Conservation (phyloP, 2,888 invertebrate species). For the Timema podura region DNA sequence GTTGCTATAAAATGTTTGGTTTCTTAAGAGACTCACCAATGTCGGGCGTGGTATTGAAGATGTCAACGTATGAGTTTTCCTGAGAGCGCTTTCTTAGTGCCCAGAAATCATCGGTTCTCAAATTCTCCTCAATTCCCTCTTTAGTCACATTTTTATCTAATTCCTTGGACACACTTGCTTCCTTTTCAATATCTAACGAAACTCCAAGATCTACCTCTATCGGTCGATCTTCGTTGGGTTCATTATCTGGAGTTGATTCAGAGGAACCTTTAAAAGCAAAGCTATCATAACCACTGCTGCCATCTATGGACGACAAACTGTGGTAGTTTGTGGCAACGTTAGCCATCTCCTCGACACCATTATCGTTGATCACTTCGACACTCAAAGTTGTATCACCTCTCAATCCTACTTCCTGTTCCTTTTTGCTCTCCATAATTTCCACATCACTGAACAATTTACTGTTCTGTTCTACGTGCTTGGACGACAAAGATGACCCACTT, state of each 20-base stretch:
- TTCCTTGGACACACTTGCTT: conserved; percentile 14
- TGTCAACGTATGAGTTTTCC: conserved; percentile 35
- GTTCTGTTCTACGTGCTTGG: no score
- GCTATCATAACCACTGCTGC: conserved; percentile 76
- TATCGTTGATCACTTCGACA: background rate
- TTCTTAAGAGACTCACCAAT: conserved; percentile 39
- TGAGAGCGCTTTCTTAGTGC: conserved; percentile 19
- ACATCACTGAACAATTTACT: no score
- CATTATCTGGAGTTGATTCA: conserved; percentile 45
- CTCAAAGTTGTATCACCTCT: no score
- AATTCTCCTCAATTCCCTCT: conserved; percentile 13
- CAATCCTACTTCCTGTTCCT: no score
- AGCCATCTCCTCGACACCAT: conserved; percentile 6
- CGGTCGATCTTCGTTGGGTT: conserved; percentile 39
- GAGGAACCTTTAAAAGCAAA: conserved; percentile 50
- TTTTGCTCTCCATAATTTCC: no score
- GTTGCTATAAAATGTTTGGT: no score
- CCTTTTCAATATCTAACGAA: conserved; percentile 19
- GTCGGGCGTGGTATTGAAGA: conserved; percentile 43
- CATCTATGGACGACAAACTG: conserved; percentile 66
- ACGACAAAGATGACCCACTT: no score
- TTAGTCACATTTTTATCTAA: background rate
- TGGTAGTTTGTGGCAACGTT: conserved; percentile 38
- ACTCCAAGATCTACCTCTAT: conserved; percentile 17
- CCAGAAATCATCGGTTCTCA: conserved; percentile 21